These are phyloP conservation scores for Myxocyprinus asiaticus DNA, from an alignment of 2,113 vertebrate species.

Conservation along the genomic window DNA sequence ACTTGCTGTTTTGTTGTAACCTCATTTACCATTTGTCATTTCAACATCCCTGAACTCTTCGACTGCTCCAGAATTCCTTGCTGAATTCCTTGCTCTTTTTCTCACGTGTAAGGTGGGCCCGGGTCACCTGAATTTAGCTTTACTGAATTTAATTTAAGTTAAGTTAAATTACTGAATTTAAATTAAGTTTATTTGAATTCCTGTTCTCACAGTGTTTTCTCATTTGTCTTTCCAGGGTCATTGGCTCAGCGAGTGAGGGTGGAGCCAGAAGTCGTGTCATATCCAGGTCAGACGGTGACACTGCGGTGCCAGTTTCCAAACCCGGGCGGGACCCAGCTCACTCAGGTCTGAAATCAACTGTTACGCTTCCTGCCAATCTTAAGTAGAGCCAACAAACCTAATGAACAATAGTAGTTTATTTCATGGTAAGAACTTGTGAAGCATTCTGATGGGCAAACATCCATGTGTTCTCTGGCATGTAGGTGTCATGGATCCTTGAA, in stretches of 20 bases:
- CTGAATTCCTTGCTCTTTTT: neutral
- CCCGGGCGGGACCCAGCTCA: conserved; percentile 64
- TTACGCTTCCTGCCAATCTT: neutral
- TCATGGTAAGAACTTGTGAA: neutral
- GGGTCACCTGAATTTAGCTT: neutral
- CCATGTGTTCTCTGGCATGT: conserved; percentile 34
- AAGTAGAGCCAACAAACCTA: neutral
- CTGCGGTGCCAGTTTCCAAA: conserved; percentile 78
- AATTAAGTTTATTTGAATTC: neutral
- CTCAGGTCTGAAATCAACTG: conserved; percentile 55
- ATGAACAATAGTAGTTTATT: too few species aligned
- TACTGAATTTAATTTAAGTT: too few species aligned
- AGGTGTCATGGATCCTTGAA: conserved; percentile 84
- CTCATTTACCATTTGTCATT: conserved; percentile 39
- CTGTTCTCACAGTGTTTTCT: conserved; percentile 27
- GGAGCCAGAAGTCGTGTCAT: conserved; percentile 73
- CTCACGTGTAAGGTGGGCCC: neutral
- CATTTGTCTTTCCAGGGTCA: conserved; percentile 55
- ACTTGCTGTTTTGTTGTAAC: conserved; percentile 38
- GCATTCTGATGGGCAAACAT: neutral
- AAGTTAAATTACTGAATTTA: too few species aligned
- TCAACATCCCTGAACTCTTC: conserved; percentile 2
- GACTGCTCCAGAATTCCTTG: neutral
- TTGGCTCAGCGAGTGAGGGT: conserved; percentile 74
- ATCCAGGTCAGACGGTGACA: conserved; percentile 73